Base-by-base conservation (phyloP, 2,797 vertebrate genomes). In the Cephalopachus bancanus region DNA sequence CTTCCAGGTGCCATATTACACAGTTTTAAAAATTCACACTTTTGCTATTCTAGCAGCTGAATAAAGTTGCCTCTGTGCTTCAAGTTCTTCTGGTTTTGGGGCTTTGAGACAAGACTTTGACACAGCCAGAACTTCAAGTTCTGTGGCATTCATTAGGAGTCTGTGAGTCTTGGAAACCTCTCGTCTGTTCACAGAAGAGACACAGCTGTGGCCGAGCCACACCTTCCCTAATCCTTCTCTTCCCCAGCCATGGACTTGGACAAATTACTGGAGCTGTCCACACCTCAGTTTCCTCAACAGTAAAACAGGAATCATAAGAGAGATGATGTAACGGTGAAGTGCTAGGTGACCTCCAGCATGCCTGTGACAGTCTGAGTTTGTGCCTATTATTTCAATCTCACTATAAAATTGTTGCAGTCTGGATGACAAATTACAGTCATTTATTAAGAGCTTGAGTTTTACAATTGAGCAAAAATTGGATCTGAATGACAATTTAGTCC, bases 61-160 rank as follows among this genome's bases (percentile, higher is more conserved):
- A 7, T 6, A 93, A 74, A 2, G 64, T 0, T 51, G 57, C 7
- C 57, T 95, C 90, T 10, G 62, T 17, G 22, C 51, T 62, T 67
- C 7, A 69, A 93, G 7, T 7, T 93, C 71, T 11, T 76, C 88
- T 85, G 0, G 0, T 91, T 95, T 93, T 53, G 91, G 80, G 62
- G 24, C 24, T 67, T 96, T 79, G n/a, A 90, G 89, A n/a, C 64
- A 94, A 24, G 24, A 9, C 49, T 71, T 3, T 26, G 37, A 51
- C 0, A 0, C 5, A 78, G 62, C 78, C 51, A 69, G 10, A 53
- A 30, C n/a, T 80, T 76, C 22, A 4, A n/a, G 75, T 96, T 53
- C n/a, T 90, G 4, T 62, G 76, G 60, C 59, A 12, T 75, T 44
- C 86, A 17, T 57, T 37, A n/a, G 57, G 51, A n/a, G 37, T 3